Percentiles rank a stretch among this genome's conserved stretches.
These are phyloP conservation scores for Tuberolachnus salignus DNA, from an alignment of 2,888 invertebrate species.

Conservation along the genomic window DNA sequence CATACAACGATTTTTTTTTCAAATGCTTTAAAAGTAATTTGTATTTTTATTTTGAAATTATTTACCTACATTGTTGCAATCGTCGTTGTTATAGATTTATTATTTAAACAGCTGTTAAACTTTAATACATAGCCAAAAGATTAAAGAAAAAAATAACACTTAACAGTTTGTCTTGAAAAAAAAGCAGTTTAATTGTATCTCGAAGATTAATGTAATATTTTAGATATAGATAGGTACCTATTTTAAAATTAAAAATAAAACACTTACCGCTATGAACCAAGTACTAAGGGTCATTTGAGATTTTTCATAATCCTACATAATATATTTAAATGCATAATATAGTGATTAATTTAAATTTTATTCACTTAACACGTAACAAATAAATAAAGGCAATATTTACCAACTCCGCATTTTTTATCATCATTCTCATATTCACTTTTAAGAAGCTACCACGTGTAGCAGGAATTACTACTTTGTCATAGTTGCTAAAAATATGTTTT, in stretches of 20 bases:
- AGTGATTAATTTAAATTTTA: not conserved
- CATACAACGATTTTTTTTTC: no score
- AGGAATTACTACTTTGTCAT: conserved; percentile 44
- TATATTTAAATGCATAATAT: not conserved
- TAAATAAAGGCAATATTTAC: conserved; percentile 22
- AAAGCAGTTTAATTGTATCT: conserved; percentile 1
- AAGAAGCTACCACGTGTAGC: not conserved
- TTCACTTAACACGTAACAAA: not conserved
- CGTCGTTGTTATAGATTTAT: no score
- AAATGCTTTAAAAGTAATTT: no score
- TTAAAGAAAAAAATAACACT: not conserved
- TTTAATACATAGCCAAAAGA: no score
- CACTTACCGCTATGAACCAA: conserved; percentile 40
- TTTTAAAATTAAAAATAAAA: conserved; percentile 4
- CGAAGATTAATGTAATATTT: no score
- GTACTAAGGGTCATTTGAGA: conserved; percentile 47
- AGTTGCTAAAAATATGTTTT: conserved; percentile 27
- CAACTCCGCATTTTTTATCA: conserved; percentile 35
- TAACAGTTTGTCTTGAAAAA: not conserved
- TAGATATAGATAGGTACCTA: not conserved
- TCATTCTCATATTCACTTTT: conserved; percentile 19
- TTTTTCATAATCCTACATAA: conserved; percentile 52
- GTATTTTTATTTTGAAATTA: no score
- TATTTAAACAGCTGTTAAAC: no score
- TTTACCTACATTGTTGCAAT: no score